Evolutionary conservation across 2,113 vertebrate species (phyloP), one percentile per base, ranked within the genome.

Genomic region (Tragelaphus imberbis): DNA sequence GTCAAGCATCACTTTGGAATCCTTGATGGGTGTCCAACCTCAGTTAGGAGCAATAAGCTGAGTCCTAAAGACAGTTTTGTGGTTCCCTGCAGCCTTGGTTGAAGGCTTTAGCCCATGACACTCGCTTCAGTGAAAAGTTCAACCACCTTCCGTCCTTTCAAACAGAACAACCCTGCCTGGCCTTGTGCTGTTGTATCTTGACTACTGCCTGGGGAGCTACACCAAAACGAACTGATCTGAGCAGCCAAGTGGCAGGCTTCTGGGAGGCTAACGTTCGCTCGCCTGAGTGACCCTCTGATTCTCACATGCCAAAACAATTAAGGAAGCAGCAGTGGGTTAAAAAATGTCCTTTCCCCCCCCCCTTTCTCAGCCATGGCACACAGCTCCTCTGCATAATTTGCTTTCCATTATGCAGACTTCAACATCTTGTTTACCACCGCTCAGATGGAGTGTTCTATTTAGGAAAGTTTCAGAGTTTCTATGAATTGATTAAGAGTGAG

Each of bases 251-350:
- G 7, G 27, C 28, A 93, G 53, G 51, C 88, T 3, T 2, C 27
- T 25, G 23, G 21, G 1, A 82, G 40, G 8, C 40, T 97, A 15
- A 56, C 30, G 56, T 47, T 13, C 51, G 17, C 12, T 1, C 58
- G 33, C 61, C 49, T 97, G 53, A 51, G 51, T 81, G 55, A 49
- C n/a, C 95, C n/a, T 84, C n/a, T 94, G 59, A 97, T 55, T 56
- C 49, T 61, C 91, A 77, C 30, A 91, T 93, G 63, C 65, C 88
- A 96, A 98, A 98, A 65, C 14, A 77, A 63, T 96, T 97, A 91
- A 68, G 91, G 85, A 95, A 81, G 27, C 56, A 97, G 27, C 23
- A 94, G 3, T 33, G 95, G 21, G 27, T 77, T 93, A 84, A 84
- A 94, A 87, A 91, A 23, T 87, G 6, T 81, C 47, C 47, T 19